Base-by-base conservation (phyloP, 2,113 vertebrate species). In the Miniopterus natalensis region DNA sequence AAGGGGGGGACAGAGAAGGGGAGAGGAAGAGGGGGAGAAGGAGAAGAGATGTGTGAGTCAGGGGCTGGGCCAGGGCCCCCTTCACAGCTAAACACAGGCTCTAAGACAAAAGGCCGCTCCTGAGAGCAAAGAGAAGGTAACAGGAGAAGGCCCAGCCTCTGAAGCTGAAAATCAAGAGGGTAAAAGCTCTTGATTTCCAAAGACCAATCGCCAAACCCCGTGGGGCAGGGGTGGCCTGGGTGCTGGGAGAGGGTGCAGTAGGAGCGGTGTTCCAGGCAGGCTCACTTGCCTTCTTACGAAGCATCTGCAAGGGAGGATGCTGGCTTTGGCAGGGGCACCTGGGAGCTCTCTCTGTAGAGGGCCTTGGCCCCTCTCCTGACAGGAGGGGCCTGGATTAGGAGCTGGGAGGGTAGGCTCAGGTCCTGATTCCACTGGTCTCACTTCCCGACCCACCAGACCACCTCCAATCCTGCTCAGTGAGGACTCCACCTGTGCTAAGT, bases 321-420 rank as follows among this genome's bases (percentile, higher is more conserved):
- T 68, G 36, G 6, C 71, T 49, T n/a, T 9, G 47, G 75, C 65
- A 25, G 55, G 45, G 9, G 14, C 2, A 0, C 0, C 8, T 1
- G 25, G 57, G 13, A 2, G 42, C 5, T 6, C 55, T 61, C 23
- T 31, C 40, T 31, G 27, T 70, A 49, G 55, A n/a, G 65, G 47
- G 13, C 66, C 55, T 13, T 12, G 84, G 45, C 77, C 45, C 84
- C 18, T 21, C 36, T 66, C 55, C 18, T 27, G 14, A 18, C 47
- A 6, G 65, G 13, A 45, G 59, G 49, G 25, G 42, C 31, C 55
- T 81, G 59, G n/a, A 6, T 5, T 4, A 8, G 20, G 27, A 45
- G 27, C 0, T 4, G 8, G 78, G 49, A 14, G 29, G 0, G 2
- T 7, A 4, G 45, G 36, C 40, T 18, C 66, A 4, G 1, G 20